Percentiles rank a stretch among this genome's conserved stretches.
Evolutionary conservation across 2,888 invertebrate species (phyloP).

Genomic region (Crematogaster levior): DNA sequence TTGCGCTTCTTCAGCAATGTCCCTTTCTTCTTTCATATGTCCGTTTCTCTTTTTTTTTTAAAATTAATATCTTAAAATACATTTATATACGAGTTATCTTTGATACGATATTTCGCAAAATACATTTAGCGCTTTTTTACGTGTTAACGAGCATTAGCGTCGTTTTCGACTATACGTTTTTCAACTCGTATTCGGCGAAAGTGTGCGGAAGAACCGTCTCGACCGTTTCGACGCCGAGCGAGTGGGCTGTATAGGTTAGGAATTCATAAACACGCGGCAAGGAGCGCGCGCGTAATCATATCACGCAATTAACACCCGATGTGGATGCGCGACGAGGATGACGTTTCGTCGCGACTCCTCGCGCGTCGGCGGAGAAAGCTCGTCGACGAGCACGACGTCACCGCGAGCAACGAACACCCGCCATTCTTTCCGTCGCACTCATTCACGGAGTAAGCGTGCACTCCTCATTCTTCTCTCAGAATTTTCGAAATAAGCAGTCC

Average conservation of each 20-base stretch:
- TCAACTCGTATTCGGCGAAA: not conserved
- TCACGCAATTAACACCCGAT: not conserved
- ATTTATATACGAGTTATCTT: too few relatives aligned
- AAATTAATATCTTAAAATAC: not conserved
- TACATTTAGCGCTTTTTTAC: too few relatives aligned
- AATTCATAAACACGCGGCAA: constrained; percentile 36
- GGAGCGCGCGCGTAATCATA: not conserved
- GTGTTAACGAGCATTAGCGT: too few relatives aligned
- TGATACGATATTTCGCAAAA: too few relatives aligned
- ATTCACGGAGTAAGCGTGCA: not conserved
- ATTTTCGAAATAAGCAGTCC: not conserved
- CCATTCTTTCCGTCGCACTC: not conserved
- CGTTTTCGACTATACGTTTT: too few relatives aligned
- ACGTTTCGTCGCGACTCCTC: not conserved
- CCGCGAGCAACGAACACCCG: not conserved
- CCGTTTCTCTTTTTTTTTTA: not conserved
- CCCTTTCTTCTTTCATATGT: not conserved
- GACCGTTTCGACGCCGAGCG: too few relatives aligned
- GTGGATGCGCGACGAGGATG: not conserved
- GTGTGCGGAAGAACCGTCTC: not conserved
- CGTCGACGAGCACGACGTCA: not conserved
- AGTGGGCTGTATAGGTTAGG: constrained; percentile 24
- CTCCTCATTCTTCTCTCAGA: too few relatives aligned
- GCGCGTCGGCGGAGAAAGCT: not conserved
- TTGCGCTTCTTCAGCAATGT: constrained; percentile 5